Conservation (phyloP, 2,888 invertebrate genomes). For the Chrysolina oricalcia region DNA sequence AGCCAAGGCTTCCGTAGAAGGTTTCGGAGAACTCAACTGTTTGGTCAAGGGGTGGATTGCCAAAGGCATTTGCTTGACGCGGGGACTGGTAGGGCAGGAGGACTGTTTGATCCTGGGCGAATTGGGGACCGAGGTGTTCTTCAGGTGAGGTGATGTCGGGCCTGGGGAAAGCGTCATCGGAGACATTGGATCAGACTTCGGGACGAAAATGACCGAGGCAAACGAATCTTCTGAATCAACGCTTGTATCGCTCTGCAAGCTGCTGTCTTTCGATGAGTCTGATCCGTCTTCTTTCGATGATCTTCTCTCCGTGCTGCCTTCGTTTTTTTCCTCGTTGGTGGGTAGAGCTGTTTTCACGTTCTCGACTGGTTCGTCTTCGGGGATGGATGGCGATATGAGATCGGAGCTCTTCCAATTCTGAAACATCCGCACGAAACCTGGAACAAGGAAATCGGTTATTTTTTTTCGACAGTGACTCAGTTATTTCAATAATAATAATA, state of each 20-base stretch:
- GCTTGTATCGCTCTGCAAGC: constrained; percentile 94
- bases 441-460: neutral
- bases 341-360: constrained; percentile 62
- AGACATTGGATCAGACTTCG: constrained; percentile 84
- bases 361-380: constrained; percentile 64
- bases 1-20: constrained; percentile 60
- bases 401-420: constrained; percentile 85
- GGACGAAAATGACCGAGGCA: constrained; percentile 93
- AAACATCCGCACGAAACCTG: constrained; percentile 86
- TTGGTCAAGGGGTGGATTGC: constrained; percentile 76
- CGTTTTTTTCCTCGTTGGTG: constrained; percentile 60
- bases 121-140: constrained; percentile 84
- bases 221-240: constrained; percentile 96
- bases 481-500: too few species aligned
- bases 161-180: constrained; percentile 77
- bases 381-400: constrained; percentile 66
- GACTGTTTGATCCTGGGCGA: constrained; percentile 84
- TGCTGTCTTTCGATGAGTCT: constrained; percentile 77
- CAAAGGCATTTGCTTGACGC: constrained; percentile 77
- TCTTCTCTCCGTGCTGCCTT: constrained; percentile 76
- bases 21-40: constrained; percentile 77
- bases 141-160: constrained; percentile 77
- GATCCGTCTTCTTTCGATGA: constrained; percentile 89
- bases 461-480: neutral
- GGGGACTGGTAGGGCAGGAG: constrained; percentile 79